Conservation (phyloP, 1,140 invertebrate genomes). For the Spodoptera litura region DNA sequence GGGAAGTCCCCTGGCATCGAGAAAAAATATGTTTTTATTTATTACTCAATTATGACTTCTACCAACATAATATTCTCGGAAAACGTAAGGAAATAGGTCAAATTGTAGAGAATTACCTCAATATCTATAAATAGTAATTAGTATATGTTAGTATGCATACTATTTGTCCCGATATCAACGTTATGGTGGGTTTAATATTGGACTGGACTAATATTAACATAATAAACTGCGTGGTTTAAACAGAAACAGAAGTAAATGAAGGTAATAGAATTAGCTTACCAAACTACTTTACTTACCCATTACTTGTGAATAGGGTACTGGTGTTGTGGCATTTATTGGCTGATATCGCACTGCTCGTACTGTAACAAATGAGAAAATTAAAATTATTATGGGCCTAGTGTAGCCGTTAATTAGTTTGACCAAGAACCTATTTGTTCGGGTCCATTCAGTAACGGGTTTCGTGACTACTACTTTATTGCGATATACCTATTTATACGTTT, state of each 20-base stretch:
- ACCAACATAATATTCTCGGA: constrained; percentile 12
- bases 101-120: not conserved
- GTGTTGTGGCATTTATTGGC: constrained; percentile 32
- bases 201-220: constrained; percentile 3
- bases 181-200: not conserved
- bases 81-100: not conserved
- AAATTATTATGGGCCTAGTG: constrained; percentile 28
- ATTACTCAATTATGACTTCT: not conserved
- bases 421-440: constrained; percentile 34
- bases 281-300: constrained; percentile 38
- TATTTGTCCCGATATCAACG: not conserved
- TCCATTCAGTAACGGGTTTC: constrained; percentile 30
- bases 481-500: constrained; percentile 14
- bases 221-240: constrained; percentile 4
- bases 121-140: not conserved
- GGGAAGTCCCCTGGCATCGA: constrained; percentile 17
- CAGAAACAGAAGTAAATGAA: constrained; percentile 1
- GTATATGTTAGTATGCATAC: not conserved
- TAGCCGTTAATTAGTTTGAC: constrained; percentile 33
- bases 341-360: constrained; percentile 31
- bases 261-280: constrained; percentile 4
- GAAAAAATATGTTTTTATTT: constrained; percentile 26
- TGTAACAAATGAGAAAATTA: constrained; percentile 44
- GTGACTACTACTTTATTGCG: constrained; percentile 27
- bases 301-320: constrained; percentile 22